Conservation (phyloP, 2,113 vertebrate genomes). For the Lanius collurio region DNA sequence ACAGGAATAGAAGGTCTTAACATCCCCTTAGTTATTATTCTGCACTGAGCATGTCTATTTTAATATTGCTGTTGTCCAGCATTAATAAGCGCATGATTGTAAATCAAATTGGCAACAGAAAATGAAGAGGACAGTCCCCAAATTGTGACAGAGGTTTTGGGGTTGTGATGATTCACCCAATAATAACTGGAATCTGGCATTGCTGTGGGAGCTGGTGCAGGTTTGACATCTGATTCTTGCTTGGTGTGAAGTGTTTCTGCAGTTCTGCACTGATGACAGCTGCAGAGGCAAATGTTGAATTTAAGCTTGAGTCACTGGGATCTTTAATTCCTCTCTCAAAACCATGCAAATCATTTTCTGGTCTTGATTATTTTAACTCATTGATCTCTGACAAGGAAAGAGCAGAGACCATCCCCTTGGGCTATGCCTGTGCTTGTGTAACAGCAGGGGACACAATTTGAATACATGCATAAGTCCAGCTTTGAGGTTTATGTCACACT, state of each 20-base stretch:
- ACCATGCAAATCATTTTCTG: not conserved
- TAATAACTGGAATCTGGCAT: not conserved
- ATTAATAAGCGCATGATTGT: not conserved
- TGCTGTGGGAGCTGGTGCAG: not conserved
- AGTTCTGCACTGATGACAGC: not conserved
- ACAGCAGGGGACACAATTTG: slow-evolving; percentile 14
- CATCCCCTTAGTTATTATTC: not conserved
- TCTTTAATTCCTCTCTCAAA: not conserved
- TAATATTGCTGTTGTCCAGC: not conserved
- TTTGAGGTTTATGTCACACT: slow-evolving; percentile 60
- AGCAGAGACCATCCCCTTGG: not conserved
- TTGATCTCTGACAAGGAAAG: slow-evolving; percentile 30
- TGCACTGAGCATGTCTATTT: not conserved
- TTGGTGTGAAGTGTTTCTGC: not conserved
- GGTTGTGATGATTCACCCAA: not conserved
- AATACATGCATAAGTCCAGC: not conserved
- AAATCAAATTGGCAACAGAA: not conserved
- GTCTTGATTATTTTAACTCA: slow-evolving; percentile 10
- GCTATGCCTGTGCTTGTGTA: slow-evolving; percentile 23
- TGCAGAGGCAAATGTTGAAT: not conserved
- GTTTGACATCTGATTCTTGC: not conserved
- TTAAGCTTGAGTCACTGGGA: not conserved
- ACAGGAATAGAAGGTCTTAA: not conserved
- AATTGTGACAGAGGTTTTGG: not conserved
- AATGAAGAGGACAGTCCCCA: not conserved